Evolutionary conservation across 2,888 invertebrate species (phyloP), one percentile per base, ranked within the genome.

Genomic region (Biston stratarius): DNA sequence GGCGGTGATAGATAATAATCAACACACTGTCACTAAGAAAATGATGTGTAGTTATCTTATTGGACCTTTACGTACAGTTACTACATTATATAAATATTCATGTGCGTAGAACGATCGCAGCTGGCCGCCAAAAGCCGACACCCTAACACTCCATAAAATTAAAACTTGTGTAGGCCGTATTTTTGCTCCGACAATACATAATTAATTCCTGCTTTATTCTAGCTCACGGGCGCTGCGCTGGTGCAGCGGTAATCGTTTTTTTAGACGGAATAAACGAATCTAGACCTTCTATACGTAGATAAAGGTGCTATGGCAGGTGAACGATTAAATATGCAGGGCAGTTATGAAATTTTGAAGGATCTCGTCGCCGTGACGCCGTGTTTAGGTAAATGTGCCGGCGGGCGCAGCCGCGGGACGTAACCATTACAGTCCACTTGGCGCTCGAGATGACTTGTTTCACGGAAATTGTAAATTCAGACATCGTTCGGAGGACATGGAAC

Each of bases 141-240:
- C 55, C 55, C 33, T 24, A n/a, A 66, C 64, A 66, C 66, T 69
- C 63, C 61, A 49, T 61, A 33, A 60, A 57, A 58, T 69, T 67
- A 60, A 64, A 69, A 71, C 67, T 63, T 67, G 51, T 66, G 56
- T 48, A 61, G 65, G 69, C 69, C 61, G 64, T 69, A 64, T 55
- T 70, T 70, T 64, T 45, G 56, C 65, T 60, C 44, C 61, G 58
- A 69, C 67, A 68, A 73, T 73, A 70, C 69, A 71, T 71, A 64
- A 73, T 73, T 71, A 71, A 71, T 71, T 73, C 64, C 60, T 68
- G 67, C 64, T 69, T 71, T 73, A 73, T 71, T 73, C 69, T 49
- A 66, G 65, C 71, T 66, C 71, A 73, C 73, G 70, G 68, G 61
- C 64, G 57, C 55, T 57, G 63, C 69, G 42, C 53, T 47, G 68